Evolutionary conservation across 2,888 invertebrate genomes (phyloP).

Genomic region (Pterobdella sp.): DNA sequence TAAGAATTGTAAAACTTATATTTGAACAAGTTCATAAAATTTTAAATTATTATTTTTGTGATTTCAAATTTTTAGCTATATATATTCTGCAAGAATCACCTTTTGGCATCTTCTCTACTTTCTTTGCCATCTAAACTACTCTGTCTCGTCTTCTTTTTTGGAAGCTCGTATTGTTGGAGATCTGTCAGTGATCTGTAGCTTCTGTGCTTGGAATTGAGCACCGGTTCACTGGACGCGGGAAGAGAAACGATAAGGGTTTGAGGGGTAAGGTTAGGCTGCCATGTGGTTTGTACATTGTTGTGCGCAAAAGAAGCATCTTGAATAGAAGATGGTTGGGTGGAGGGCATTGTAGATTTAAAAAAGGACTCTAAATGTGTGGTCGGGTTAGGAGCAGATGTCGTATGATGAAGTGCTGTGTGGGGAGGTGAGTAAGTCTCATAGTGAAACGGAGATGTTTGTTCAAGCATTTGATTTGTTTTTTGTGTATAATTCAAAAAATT

Average conservation of each 20-base stretch:
- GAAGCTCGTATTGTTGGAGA: constrained; percentile 15
- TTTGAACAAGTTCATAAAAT: background rate
- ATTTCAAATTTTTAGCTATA: background rate
- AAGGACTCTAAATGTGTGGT: background rate
- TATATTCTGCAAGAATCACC: background rate
- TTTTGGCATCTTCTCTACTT: constrained; percentile 3
- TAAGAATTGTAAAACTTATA: background rate
- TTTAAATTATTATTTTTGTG: background rate
- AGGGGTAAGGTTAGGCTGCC: background rate
- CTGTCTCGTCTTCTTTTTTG: constrained; percentile 22
- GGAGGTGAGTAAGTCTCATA: no score
- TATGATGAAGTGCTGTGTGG: background rate
- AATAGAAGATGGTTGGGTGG: background rate
- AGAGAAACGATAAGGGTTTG: background rate
- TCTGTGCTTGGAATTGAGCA: background rate
- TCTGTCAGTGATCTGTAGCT: constrained; percentile 21
- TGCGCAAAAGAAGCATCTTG: background rate
- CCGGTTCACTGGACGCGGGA: background rate
- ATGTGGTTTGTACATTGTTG: background rate
- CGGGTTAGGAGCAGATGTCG: background rate
- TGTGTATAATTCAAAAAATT: no score
- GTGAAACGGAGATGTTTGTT: no score
- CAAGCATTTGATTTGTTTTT: no score
- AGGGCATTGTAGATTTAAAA: background rate
- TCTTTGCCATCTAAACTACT: constrained; percentile 21